Conservation (phyloP, 1,140 invertebrate species). For the Pollicipes pollicipes region DNA sequence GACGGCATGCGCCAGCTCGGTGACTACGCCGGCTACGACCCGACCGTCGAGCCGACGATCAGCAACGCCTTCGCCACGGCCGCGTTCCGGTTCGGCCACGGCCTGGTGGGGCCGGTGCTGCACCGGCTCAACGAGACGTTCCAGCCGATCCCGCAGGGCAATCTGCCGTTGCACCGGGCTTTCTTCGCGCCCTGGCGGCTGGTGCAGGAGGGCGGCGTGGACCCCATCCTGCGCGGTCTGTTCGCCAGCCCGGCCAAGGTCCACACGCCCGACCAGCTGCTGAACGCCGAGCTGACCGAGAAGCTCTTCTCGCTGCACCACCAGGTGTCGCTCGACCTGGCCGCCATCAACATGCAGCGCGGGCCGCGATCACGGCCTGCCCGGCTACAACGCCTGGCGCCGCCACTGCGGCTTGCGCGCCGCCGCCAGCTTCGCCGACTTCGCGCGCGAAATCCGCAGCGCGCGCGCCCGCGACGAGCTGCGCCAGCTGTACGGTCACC, state of each 20-base stretch:
- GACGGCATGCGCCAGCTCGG: constrained; percentile 40
- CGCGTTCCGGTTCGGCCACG: constrained; percentile 81
- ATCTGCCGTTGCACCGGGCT: constrained; percentile 69
- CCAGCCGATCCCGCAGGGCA: constrained; percentile 55
- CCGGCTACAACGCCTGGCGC: constrained; percentile 73
- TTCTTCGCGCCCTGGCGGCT: constrained; percentile 93
- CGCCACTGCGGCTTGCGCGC: constrained; percentile 63
- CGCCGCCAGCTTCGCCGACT: constrained; percentile 69
- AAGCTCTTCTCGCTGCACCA: constrained; percentile 75
- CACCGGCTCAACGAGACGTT: constrained; percentile 64
- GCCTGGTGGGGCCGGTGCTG: constrained; percentile 85
- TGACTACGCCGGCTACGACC: constrained; percentile 57
- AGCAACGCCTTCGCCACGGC: constrained; percentile 94
- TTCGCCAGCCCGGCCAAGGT: constrained; percentile 71
- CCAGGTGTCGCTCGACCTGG: constrained; percentile 81
- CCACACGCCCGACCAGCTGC: constrained; percentile 45
- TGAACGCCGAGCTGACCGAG: constrained; percentile 92
- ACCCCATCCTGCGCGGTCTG: constrained; percentile 83
- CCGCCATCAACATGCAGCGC: constrained; percentile 90
- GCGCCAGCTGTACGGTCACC: constrained; percentile 74
- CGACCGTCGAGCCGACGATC: constrained; percentile 62
- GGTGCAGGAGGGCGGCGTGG: constrained; percentile 88
- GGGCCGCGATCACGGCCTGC: constrained; percentile 85
- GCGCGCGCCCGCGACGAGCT: constrained; percentile 53
- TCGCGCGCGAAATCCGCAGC: constrained; percentile 59